Evolutionary conservation across 2,797 vertebrate species (phyloP), one percentile per base, ranked within the genome.

Genomic region (Sebastes hubbsi): DNA sequence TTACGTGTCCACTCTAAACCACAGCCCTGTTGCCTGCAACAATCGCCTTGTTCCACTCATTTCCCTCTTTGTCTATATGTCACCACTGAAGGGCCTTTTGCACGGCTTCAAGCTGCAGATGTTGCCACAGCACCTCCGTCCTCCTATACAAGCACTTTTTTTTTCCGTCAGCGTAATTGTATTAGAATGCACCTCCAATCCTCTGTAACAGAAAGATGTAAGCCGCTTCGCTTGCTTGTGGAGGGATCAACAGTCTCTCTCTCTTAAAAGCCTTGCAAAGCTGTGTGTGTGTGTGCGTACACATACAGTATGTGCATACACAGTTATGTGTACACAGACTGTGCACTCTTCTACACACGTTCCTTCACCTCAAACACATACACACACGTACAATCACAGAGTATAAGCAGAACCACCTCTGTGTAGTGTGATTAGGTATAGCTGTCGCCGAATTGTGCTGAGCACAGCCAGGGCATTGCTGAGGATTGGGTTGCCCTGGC

Each of bases 401-500:
- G 83, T 80, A 88, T 87, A 69, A 88, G 87, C 91, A 90, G 87
- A 94, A 88, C 82, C 87, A 91, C 88, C 88, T 88, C 87, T 89
- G 84, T 92, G 87, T 94, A 82, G 91, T 91, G 86, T 93, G 94
- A 96, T 96, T 95, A 95, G 87, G 87, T 86, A 62, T 92, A 91
- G 90, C 91, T 91, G 83, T 93, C 72, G 80, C 89, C 83, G 94
- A 95, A 95, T 94, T 93, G 90, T 88, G 49, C 81, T 87, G 93
- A 96, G 93, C 88, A 89, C 87, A 94, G 93, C 84, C 90, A 54
- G 89, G 94, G 94, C 93, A 92, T 92, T 93, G 92, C 91, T 1
- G 0, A 89, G 95, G 95, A 96, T 95, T 94, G 95, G 92, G 94
- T 95, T 94, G 88, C 97, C 94, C 88, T 85, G 89, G 91, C 83